Evolutionary conservation across 1,140 invertebrate genomes (phyloP).

Genomic region (Neodiprion virginianus): DNA sequence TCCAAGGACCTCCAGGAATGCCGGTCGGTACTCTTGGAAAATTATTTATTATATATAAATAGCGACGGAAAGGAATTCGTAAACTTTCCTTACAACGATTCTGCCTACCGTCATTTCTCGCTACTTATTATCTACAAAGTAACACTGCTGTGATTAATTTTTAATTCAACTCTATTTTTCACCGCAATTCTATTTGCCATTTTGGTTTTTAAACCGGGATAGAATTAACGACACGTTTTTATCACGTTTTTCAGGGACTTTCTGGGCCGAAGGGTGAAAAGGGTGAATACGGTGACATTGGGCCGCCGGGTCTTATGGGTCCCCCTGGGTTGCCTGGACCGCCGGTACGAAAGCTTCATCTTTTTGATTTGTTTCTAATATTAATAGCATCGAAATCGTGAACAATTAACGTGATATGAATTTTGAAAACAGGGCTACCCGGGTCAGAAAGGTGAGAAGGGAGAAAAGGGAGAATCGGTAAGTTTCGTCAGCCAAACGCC

Average conservation of each 20-base stretch:
- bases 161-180: neutral
- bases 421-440: slow-evolving; percentile 79
- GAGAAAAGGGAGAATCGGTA: slow-evolving; percentile 92
- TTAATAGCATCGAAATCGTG: slow-evolving; percentile 25
- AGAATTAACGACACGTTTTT: slow-evolving; percentile 10
- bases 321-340: slow-evolving; percentile 85
- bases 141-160: slow-evolving; percentile 1
- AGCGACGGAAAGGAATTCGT: no score
- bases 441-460: slow-evolving; percentile 87
- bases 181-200: no score
- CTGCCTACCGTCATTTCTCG: no score
- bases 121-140: slow-evolving; percentile 7
- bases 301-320: slow-evolving; percentile 85
- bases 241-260: slow-evolving; percentile 66
- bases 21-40: slow-evolving; percentile 63
- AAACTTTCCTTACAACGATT: no score
- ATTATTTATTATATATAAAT: neutral
- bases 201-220: no score
- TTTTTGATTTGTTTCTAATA: slow-evolving; percentile 31
- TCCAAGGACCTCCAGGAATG: slow-evolving; percentile 74
- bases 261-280: slow-evolving; percentile 87
- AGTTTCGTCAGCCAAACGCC: slow-evolving; percentile 53
- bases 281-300: slow-evolving; percentile 90
- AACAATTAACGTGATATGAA: slow-evolving; percentile 20
- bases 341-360: slow-evolving; percentile 62